Evolutionary conservation across 1,140 invertebrate genomes (phyloP).

Genomic region (Drosophila insularis): DNA sequence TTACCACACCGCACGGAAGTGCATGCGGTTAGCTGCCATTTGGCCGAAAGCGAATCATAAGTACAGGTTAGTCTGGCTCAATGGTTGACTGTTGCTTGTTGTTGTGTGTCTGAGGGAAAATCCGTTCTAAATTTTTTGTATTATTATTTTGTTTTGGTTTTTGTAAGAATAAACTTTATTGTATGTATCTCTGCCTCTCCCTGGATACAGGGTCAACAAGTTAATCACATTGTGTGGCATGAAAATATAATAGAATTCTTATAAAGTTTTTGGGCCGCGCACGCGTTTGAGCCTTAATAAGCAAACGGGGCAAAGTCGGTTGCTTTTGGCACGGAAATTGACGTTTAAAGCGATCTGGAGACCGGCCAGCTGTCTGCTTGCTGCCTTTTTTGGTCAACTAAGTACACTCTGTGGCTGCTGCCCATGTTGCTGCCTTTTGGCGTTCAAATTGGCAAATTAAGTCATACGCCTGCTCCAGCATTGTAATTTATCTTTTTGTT

Average conservation of each 20-base stretch:
- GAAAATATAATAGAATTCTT: conserved; percentile 73
- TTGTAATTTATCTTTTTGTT: conserved; percentile 68
- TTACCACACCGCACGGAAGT: conserved; percentile 66
- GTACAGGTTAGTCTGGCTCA: not conserved
- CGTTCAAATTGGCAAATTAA: conserved; percentile 80
- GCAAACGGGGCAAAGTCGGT: conserved; percentile 29
- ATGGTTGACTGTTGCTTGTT: not conserved
- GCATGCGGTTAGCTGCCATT: conserved; percentile 50
- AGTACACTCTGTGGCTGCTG: conserved; percentile 50
- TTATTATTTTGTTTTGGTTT: too few species aligned
- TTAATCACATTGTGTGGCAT: conserved; percentile 78
- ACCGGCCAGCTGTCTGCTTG: conserved; percentile 62
- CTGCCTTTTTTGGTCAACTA: conserved; percentile 69
- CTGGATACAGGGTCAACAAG: conserved; percentile 63
- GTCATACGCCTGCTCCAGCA: conserved; percentile 72
- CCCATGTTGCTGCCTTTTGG: conserved; percentile 45
- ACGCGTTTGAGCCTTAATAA: conserved; percentile 57
- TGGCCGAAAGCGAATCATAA: conserved; percentile 14
- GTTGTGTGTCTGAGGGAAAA: conserved; percentile 20
- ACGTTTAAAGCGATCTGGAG: conserved; percentile 64
- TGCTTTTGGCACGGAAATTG: conserved; percentile 68
- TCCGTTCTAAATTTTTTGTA: conserved; percentile 63
- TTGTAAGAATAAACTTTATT: conserved; percentile 28
- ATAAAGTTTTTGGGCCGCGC: conserved; percentile 37
- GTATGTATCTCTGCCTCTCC: too few species aligned